Evolutionary conservation across 2,888 invertebrate genomes (phyloP).

Genomic region (Archips crataeganus): DNA sequence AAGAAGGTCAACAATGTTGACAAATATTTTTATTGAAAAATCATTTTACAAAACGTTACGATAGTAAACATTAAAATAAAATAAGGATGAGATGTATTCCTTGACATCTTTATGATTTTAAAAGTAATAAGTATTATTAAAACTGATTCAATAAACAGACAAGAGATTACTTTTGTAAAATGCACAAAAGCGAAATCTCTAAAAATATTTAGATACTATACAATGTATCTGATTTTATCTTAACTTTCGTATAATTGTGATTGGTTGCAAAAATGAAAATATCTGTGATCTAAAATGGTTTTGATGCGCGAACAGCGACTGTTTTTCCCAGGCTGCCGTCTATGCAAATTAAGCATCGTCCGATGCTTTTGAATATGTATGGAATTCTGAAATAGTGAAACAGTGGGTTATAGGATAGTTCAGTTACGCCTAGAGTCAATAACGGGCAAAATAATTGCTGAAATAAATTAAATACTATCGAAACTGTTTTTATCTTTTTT

Average conservation of each 20-base stretch:
- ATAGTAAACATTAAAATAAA: too few species aligned
- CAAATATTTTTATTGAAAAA: too few species aligned
- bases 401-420: slow-evolving; percentile 26
- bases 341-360: slow-evolving; percentile 53
- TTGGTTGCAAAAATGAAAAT: slow-evolving; percentile 1
- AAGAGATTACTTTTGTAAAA: too few species aligned
- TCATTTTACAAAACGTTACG: too few species aligned
- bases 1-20: too few species aligned
- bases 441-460: not conserved
- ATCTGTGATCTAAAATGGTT: slow-evolving; percentile 15
- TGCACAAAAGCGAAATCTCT: too few species aligned
- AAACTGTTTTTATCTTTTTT: too few species aligned
- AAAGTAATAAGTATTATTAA: too few species aligned
- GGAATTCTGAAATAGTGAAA: slow-evolving; percentile 40
- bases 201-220: too few species aligned
- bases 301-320: slow-evolving; percentile 21
- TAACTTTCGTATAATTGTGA: not conserved
- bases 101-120: too few species aligned
- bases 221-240: not conserved
- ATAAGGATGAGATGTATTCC: too few species aligned
- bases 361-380: slow-evolving; percentile 57
- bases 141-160: too few species aligned
- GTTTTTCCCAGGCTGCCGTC: slow-evolving; percentile 41
- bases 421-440: slow-evolving; percentile 21
- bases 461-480: not conserved